Evolutionary conservation across 2,888 invertebrate species (phyloP), one percentile per base, ranked within the genome.

Genomic region (Polydesmus complanatus): DNA sequence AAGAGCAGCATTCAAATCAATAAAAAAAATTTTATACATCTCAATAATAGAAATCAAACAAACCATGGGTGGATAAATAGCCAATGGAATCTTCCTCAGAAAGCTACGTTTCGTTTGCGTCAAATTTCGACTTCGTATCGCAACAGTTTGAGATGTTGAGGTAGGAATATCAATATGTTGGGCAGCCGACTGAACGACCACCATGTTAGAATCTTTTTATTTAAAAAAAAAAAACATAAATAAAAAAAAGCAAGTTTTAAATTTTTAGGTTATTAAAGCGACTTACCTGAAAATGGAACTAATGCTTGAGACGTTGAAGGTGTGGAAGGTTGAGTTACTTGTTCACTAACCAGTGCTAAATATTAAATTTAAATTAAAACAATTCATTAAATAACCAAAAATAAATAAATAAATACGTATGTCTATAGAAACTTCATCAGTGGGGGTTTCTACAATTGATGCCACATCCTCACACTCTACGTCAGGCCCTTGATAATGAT

Each of bases 271-370:
- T n/a, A n/a, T n/a, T n/a, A n/a, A n/a, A n/a, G n/a, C n/a, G n/a
- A n/a, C n/a, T n/a, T n/a, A n/a, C 54, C 48, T 19, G 58, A 23
- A 1, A 62, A 23, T 47, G 62, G 58, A 23, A 62, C 59, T 25
- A 58, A 25, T 25, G 59, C 59, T 23, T 27, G 26, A 26, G 64
- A 49, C 18, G 60, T 58, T 23, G 61, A 49, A 25, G 66, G 55
- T 25, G 65, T 64, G 37, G 65, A 55, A 49, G 66, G 65, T 27
- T 66, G 50, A 8, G 56, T 64, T 27, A 63, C 62, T 48, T 27
- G 57, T 23, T 67, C 63, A 14, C 67, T 62, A 26, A 67, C 67
- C 19, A 68, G 63, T 26, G 64, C 63, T 37, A 66, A 67, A 37
- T 67, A n/a, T n/a, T n/a, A n/a, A n/a, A n/a, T n/a, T n/a, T n/a